Conservation (phyloP, 1,140 invertebrate species). For the Ceratina calcarata region DNA sequence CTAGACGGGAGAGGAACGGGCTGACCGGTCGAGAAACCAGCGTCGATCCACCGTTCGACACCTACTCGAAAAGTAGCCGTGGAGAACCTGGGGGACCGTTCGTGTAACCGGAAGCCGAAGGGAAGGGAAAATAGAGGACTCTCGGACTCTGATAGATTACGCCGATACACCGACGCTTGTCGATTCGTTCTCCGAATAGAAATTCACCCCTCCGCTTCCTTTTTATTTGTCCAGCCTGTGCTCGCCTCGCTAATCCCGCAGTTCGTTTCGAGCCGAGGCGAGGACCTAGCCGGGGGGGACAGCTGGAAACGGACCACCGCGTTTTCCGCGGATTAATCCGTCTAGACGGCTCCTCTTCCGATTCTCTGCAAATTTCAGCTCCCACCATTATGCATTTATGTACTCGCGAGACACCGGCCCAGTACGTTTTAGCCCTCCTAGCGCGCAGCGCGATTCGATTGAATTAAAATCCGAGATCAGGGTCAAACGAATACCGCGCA, state of each 20-base stretch:
- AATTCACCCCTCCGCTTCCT: conserved; percentile 1
- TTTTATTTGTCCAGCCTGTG: conserved; percentile 32
- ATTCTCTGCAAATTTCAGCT: background rate
- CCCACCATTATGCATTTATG: background rate
- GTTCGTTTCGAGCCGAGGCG: conserved; percentile 9
- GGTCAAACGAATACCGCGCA: no score
- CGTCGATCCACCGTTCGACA: conserved; percentile 47
- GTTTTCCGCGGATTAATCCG: conserved; percentile 16
- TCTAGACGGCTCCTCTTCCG: background rate
- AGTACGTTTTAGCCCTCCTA: no score
- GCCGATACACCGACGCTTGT: conserved; percentile 44
- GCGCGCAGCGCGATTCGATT: background rate
- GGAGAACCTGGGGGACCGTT: conserved; percentile 18
- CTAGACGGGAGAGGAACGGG: conserved; percentile 17
- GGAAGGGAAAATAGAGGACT: conserved; percentile 26
- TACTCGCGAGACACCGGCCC: no score
- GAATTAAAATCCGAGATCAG: background rate
- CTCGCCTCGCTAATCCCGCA: conserved; percentile 40
- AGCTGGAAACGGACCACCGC: background rate
- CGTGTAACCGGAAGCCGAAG: no score
- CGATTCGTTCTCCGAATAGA: conserved; percentile 48
- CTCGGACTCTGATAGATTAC: conserved; percentile 52
- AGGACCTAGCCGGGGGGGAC: background rate
- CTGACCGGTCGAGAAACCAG: conserved; percentile 56
- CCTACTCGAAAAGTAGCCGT: conserved; percentile 44